Conservation (phyloP, 2,888 invertebrate genomes). For the Cataglyphis altisquamis region DNA sequence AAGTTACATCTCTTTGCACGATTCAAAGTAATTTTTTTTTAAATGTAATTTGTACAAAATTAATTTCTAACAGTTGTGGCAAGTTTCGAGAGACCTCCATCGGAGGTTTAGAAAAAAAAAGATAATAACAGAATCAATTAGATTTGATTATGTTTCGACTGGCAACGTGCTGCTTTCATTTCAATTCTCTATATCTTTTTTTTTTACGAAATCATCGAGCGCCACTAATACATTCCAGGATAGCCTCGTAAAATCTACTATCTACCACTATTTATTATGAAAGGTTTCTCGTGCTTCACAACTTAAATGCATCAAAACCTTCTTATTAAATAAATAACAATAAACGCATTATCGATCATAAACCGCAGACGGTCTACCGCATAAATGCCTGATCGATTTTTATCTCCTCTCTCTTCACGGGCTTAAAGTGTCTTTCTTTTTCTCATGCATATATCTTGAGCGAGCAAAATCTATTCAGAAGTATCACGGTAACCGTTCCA, state of each 20-base stretch:
- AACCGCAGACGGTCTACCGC: conserved; percentile 32
- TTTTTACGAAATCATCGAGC: conserved; percentile 43
- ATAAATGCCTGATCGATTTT: conserved; percentile 41
- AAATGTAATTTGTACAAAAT: neutral
- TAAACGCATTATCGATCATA: conserved; percentile 52
- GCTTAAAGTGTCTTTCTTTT: neutral
- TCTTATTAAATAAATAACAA: conserved; percentile 49
- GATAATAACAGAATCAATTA: conserved; percentile 6
- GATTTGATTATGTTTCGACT: conserved; percentile 17
- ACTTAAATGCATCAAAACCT: neutral
- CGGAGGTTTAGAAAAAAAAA: neutral
- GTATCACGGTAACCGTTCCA: conserved; percentile 52
- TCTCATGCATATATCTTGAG: neutral
- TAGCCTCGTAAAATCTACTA: conserved; percentile 46
- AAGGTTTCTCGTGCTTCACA: conserved; percentile 12
- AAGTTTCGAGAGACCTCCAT: neutral
- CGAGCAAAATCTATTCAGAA: conserved; percentile 54
- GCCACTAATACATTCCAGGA: conserved; percentile 18
- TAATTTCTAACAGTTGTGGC: neutral
- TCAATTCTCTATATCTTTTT: conserved; percentile 12
- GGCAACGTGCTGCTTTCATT: conserved; percentile 36
- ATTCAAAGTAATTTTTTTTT: neutral
- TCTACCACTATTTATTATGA: conserved; percentile 22
- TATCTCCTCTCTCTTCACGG: conserved; percentile 3
- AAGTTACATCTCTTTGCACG: neutral